A percentile compares a stretch with the other conserved stretches of the same genome.
These are phyloP conservation scores for Leptatherina wallacei DNA, from an alignment of 2,797 vertebrate genomes.

Conservation along the genomic window DNA sequence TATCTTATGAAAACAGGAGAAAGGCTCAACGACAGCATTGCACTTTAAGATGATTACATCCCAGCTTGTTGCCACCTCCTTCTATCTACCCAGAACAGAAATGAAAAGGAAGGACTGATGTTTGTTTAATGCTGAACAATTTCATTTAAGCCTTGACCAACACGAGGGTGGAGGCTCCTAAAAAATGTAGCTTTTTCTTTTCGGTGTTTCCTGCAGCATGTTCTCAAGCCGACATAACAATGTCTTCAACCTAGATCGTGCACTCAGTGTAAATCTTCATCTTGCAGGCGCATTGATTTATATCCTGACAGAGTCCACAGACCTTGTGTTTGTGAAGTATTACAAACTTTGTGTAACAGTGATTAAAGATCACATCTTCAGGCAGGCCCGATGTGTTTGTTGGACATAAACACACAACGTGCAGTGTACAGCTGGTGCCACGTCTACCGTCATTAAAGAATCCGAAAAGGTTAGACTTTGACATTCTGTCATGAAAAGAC, in stretches of 20 bases:
- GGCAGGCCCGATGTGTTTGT: constrained; percentile 38
- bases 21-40: constrained; percentile 39
- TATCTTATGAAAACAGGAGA: constrained; percentile 21
- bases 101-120: constrained; percentile 7
- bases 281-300: neutral
- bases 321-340: constrained; percentile 36
- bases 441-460: constrained; percentile 1
- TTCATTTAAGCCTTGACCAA: constrained; percentile 36
- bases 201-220: constrained; percentile 29
- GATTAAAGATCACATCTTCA: constrained; percentile 38
- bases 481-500: constrained; percentile 15
- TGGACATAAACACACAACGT: constrained; percentile 13
- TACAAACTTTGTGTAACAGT: constrained; percentile 63
- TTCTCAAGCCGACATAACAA: neutral
- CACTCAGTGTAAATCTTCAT: neutral
- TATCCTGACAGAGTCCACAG: neutral
- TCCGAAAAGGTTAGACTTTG: neutral
- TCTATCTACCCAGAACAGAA: constrained; percentile 21
- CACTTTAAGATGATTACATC: constrained; percentile 41
- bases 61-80: constrained; percentile 16
- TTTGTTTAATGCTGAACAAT: constrained; percentile 22
- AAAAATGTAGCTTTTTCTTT: constrained; percentile 12
- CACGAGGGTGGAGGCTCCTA: constrained; percentile 53
- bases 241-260: neutral
- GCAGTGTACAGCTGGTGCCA: constrained; percentile 8